Evolutionary conservation across 2,888 invertebrate species (phyloP), one percentile per base, ranked within the genome.

Genomic region (Agriopis aurantiaria): DNA sequence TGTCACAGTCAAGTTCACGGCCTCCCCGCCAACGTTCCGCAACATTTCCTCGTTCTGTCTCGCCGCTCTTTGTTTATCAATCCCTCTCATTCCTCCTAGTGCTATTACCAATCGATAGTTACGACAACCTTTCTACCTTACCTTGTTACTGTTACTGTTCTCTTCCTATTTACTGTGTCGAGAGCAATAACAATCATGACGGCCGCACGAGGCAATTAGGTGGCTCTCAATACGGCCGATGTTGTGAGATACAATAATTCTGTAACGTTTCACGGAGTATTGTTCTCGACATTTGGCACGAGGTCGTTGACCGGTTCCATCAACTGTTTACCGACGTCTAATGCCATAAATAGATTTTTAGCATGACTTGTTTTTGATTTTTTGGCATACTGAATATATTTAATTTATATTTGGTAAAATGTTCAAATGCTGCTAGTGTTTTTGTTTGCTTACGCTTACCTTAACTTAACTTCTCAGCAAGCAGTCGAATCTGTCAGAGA

Each of bases 1-100:
- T 88, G 85, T 85, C 86, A 82, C 85, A 88, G 88, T 89, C 91
- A 92, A 92, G 92, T 92, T 92, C 92, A 91, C 83, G 91, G 91
- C 80, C 88, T 85, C 81, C 65, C 79, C 76, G 77, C 74, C 79
- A 75, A 79, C 75, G 84, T 82, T 83, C 81, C 78, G 81, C 83
- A 78, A 81, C 81, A 83, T 82, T 86, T 86, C 85, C 84, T 82
- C 80, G 79, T 86, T 83, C 81, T 79, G 80, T 84, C 79, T 85
- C 81, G 78, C 77, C 78, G 77, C 76, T 78, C 77, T 80, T 78
- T 80, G 75, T 81, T 71, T 79, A 82, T 77, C 78, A 78, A 74
- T 57, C 68, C 75, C 70, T 80, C 78, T 76, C 79, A 78, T 78
- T 79, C 70, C 64, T 75, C 66, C 68, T 10, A 9, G 9, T 43